These are phyloP conservation scores for Montifringilla adamsi DNA, from an alignment of 2,113 vertebrate species.

Conservation along the genomic window DNA sequence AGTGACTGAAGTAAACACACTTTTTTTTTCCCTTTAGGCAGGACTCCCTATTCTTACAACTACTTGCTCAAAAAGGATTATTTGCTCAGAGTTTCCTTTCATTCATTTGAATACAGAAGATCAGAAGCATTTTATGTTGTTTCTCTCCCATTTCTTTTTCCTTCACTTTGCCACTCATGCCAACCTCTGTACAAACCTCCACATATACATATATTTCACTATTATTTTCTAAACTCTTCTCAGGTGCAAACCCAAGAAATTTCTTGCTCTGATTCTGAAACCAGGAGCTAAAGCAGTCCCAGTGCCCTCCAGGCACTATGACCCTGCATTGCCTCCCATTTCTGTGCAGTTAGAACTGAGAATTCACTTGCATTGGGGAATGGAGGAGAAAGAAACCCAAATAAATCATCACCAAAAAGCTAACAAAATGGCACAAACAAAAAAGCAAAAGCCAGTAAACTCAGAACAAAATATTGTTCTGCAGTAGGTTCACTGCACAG, in stretches of 20 bases:
- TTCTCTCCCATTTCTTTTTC: neutral
- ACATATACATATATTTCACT: neutral
- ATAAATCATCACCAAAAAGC: neutral
- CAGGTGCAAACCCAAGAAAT: neutral
- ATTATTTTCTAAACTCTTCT: neutral
- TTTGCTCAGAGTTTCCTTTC: neutral
- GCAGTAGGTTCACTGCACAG: neutral
- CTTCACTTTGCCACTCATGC: neutral
- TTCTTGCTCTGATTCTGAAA: neutral
- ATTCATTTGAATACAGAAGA: neutral
- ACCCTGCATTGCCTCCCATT: neutral
- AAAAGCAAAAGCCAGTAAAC: neutral
- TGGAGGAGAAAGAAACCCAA: neutral
- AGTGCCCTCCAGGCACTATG: neutral
- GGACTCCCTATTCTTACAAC: neutral
- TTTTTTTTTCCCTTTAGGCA: neutral
- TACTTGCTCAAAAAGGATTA: neutral
- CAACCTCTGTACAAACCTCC: neutral
- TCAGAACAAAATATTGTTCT: neutral
- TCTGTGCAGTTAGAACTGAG: neutral
- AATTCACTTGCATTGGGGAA: neutral
- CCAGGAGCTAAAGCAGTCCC: neutral
- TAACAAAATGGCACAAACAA: neutral
- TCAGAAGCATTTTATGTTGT: neutral
- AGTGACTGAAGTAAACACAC: neutral